Percentiles rank a stretch among this genome's conserved stretches.
These are phyloP conservation scores for Poeciliopsis gracilis DNA, from an alignment of 2,797 vertebrate genomes.

Conservation along the genomic window DNA sequence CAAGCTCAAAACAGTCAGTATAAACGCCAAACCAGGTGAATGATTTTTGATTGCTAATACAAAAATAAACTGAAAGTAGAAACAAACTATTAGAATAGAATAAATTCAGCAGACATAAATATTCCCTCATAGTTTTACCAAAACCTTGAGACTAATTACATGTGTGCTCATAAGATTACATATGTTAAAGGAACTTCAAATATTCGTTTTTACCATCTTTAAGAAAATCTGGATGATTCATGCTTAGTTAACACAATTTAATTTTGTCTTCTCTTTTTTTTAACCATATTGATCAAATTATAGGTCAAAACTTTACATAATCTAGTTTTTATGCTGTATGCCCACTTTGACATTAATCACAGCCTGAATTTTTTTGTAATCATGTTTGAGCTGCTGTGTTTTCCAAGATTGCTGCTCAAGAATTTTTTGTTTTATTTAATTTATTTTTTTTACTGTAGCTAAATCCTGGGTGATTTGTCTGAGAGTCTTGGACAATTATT, in stretches of 20 bases:
- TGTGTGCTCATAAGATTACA: background rate
- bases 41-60: background rate
- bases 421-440: background rate
- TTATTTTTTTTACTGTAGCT: background rate
- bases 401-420: background rate
- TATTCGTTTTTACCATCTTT: background rate
- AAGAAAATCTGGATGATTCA: background rate
- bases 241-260: background rate
- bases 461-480: background rate
- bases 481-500: background rate
- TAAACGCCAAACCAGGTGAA: background rate
- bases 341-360: background rate
- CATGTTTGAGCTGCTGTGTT: background rate
- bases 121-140: background rate
- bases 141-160: background rate
- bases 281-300: background rate
- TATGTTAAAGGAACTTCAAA: background rate
- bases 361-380: background rate
- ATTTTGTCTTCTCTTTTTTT: background rate
- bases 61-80: background rate
- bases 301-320: background rate
- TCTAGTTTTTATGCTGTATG: background rate
- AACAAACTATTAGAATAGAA: background rate
- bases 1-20: background rate
- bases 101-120: background rate